Evolutionary conservation across 2,113 vertebrate genomes (phyloP).

Genomic region (Nibea coibor): DNA sequence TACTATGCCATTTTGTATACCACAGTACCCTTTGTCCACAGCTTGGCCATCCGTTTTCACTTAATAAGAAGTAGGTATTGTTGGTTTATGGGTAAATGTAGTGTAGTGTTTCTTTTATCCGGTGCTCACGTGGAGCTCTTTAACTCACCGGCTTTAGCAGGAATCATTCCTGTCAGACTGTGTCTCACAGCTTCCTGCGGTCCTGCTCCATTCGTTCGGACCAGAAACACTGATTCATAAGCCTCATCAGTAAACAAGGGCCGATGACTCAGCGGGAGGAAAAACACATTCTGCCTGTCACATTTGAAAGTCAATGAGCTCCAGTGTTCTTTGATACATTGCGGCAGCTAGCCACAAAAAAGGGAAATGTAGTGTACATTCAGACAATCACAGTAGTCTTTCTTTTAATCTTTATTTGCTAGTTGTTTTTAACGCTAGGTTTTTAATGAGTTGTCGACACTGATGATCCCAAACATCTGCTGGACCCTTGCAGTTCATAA

Average conservation of each 20-base stretch:
- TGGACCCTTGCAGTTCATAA: slow-evolving; percentile 77
- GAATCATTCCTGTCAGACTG: slow-evolving; percentile 52
- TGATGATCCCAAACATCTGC: slow-evolving; percentile 82
- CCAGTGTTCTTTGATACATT: slow-evolving; percentile 62
- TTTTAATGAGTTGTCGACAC: slow-evolving; percentile 85
- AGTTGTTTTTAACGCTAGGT: slow-evolving; percentile 40
- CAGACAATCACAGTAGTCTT: slow-evolving; percentile 20
- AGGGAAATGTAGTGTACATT: slow-evolving; percentile 34
- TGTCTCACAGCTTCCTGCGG: slow-evolving; percentile 40
- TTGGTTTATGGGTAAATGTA: not conserved
- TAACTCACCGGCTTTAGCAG: slow-evolving; percentile 29
- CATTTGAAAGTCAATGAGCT: slow-evolving; percentile 80
- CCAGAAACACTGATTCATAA: slow-evolving; percentile 74
- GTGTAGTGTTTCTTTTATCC: slow-evolving; percentile 12
- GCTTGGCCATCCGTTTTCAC: not conserved
- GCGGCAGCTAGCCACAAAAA: slow-evolving; percentile 19
- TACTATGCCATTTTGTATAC: too few species aligned
- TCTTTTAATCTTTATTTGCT: slow-evolving; percentile 37
- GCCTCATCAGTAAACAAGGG: slow-evolving; percentile 76
- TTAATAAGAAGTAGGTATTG: not conserved
- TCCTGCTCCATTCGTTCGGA: slow-evolving; percentile 51
- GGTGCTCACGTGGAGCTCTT: slow-evolving; percentile 18
- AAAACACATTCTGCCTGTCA: slow-evolving; percentile 63
- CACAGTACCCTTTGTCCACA: not conserved
- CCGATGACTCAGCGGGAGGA: slow-evolving; percentile 68